Conservation (phyloP, 2,797 vertebrate genomes). For the Lagorchestes hirsutus region DNA sequence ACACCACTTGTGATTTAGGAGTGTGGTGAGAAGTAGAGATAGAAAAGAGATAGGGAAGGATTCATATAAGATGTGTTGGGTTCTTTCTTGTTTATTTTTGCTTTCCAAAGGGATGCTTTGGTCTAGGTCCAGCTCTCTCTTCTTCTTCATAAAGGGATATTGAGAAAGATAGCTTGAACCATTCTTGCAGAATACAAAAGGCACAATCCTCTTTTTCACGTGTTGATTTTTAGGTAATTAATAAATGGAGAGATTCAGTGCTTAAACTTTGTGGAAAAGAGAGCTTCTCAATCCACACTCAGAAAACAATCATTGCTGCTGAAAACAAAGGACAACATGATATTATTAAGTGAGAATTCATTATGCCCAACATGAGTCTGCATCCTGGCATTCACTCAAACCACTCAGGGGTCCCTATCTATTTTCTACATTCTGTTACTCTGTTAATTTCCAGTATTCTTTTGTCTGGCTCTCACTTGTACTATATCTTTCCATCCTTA, state of each 20-base stretch:
- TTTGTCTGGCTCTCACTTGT: background rate
- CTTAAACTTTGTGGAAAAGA: background rate
- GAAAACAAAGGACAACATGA: conserved; percentile 10
- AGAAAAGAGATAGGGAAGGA: background rate
- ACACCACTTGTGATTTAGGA: background rate
- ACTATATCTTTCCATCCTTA: background rate
- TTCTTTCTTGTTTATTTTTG: background rate
- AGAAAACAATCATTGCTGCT: background rate
- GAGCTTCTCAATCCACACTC: background rate
- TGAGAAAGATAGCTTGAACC: background rate
- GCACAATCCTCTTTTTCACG: background rate
- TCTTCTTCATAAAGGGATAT: background rate
- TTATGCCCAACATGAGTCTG: background rate
- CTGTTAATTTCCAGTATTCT: background rate
- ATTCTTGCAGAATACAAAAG: background rate
- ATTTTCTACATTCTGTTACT: background rate
- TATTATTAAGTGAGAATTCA: conserved; percentile 1
- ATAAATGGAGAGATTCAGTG: background rate
- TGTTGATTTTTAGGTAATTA: background rate
- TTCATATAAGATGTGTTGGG: background rate
- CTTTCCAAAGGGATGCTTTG: background rate
- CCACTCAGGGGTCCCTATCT: background rate
- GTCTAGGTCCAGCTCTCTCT: background rate
- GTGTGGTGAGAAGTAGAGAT: background rate
- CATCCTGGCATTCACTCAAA: conserved; percentile 4